Percentiles rank a stretch among this genome's conserved stretches.
Conservation (phyloP, 2,797 vertebrate species). For the Novumbra hubbsi region DNA sequence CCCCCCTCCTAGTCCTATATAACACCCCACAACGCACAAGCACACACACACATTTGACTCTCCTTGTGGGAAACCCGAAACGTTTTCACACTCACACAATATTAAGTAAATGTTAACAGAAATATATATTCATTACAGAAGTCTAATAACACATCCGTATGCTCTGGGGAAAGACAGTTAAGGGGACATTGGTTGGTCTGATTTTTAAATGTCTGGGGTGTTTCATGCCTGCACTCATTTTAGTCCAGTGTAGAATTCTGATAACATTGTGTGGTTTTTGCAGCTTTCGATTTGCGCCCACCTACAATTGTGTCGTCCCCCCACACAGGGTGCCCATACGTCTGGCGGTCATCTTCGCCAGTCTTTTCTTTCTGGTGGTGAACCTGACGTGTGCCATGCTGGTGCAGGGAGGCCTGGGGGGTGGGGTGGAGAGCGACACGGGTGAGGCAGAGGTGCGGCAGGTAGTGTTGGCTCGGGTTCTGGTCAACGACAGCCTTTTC, state of each 20-base stretch:
- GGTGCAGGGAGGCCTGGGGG: slow-evolving; percentile 78
- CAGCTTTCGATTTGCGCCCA: not conserved
- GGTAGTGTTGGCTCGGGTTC: slow-evolving; percentile 81
- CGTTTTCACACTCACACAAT: not conserved
- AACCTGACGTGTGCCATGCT: slow-evolving; percentile 89
- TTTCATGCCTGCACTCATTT: not conserved
- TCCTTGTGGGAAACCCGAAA: not conserved
- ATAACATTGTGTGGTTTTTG: not conserved
- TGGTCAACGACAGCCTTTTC: slow-evolving; percentile 91
- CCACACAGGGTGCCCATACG: slow-evolving; percentile 80
- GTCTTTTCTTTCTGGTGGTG: slow-evolving; percentile 87
- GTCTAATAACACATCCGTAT: too few species aligned
- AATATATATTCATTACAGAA: too few species aligned
- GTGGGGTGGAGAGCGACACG: slow-evolving; percentile 69
- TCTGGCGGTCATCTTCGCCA: slow-evolving; percentile 82
- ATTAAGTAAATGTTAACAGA: too few species aligned
- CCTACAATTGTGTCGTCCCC: not conserved
- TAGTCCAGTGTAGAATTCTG: not conserved
- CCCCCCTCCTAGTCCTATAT: not conserved
- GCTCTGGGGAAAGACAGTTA: not conserved
- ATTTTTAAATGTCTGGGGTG: not conserved
- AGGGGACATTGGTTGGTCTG: too few species aligned
- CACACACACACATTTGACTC: not conserved
- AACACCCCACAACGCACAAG: not conserved
- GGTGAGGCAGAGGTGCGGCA: slow-evolving; percentile 75